Base-by-base conservation (phyloP, 2,888 invertebrate species). In the Campoplex nolae region DNA sequence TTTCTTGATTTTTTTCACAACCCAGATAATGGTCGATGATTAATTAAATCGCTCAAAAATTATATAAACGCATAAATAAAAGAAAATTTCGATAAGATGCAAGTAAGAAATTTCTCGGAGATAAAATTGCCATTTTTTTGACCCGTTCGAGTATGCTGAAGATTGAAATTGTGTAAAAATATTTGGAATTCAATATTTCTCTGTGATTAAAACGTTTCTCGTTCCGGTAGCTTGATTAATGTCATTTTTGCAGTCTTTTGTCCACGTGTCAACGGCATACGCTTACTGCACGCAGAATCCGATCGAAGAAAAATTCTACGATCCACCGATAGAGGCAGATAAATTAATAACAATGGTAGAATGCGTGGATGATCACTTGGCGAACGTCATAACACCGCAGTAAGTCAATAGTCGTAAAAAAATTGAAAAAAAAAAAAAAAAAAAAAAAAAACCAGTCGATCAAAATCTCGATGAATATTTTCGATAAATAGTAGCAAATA, bases 241-340 rank as follows among this genome's bases (percentile, higher is more conserved):
- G 35, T 7, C 1, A 35, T 67, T 70, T 70, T 56, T 8, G 35
- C 93, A 95, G 94, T 94, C 95, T 67, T 94, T 95, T 81, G 92
- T 96, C 54, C 96, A 96, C 90, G 95, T 96, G 1, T 96, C 96
- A 0, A 96, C 96, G 0, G 96, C 96, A 0, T 96, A 95, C 86
- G 95, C 96, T 1, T 95, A 96, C 89, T 96, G 96, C 83, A 94
- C 95, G 6, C 88, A 94, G 56, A 89, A 93, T 45, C 86, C 89
- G 3, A 95, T 96, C 76, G 95, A 96, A 78, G 96, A 96, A 91
- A 95, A 95, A 90, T 94, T 96, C 74, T 96, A 96, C 92, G 94
- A 95, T 0, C 93, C 95, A 0, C 95, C 96, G 1, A 95, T 95
- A 62, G 95, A 95, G 74, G 94, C 95, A 3, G 93, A 95, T 18